Evolutionary conservation across 2,888 invertebrate genomes (phyloP).

Genomic region (Cryptus armator): DNA sequence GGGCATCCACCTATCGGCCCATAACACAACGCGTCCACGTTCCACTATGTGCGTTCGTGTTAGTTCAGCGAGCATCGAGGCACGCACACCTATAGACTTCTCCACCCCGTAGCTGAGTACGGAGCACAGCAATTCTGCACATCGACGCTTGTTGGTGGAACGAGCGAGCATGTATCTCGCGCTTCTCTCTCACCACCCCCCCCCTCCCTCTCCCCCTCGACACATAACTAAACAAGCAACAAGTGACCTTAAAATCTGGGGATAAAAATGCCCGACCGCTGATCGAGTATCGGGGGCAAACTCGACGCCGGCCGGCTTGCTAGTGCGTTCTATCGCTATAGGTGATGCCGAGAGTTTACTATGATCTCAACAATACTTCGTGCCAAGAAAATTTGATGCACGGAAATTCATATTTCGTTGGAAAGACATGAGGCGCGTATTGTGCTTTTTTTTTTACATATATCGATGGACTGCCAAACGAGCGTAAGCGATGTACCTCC

Average conservation of each 20-base stretch:
- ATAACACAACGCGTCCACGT: constrained; percentile 74
- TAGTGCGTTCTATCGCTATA: constrained; percentile 11
- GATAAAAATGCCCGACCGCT: constrained; percentile 82
- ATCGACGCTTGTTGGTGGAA: constrained; percentile 70
- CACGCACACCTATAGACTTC: constrained; percentile 58
- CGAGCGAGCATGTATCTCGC: constrained; percentile 66
- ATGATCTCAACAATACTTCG: neutral
- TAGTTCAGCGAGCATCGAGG: constrained; percentile 51
- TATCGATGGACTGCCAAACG: too few relatives aligned
- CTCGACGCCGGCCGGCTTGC: constrained; percentile 60
- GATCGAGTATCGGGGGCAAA: constrained; percentile 80
- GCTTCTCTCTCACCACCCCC: constrained; percentile 2
- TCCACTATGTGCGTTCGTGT: constrained; percentile 63
- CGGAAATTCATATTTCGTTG: neutral
- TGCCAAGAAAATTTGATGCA: constrained; percentile 12
- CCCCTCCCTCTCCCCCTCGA: constrained; percentile 71
- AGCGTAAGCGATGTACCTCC: too few relatives aligned
- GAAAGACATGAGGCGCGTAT: neutral
- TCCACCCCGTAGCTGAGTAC: constrained; percentile 28
- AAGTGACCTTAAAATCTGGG: constrained; percentile 84
- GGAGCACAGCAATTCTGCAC: constrained; percentile 65
- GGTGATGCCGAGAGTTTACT: neutral
- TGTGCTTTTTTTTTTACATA: too few relatives aligned
- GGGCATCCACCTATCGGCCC: constrained; percentile 83
- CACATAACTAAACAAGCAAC: constrained; percentile 85